phyloP scores from a whole-genome alignment of 2,888 invertebrate species.

The Antheraea yamamai region DNA sequence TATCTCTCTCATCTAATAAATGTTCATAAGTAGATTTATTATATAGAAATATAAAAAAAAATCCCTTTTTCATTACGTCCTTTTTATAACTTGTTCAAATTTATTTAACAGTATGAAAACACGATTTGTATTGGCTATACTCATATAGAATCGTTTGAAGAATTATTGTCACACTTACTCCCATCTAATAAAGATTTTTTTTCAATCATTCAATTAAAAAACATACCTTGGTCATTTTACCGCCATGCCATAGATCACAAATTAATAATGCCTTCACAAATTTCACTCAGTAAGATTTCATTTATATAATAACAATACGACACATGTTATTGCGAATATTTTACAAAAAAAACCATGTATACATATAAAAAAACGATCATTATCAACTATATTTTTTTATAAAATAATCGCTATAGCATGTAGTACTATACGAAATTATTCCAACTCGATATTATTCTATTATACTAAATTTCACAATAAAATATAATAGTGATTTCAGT shows the following conservation, averaged over 20 bases:
- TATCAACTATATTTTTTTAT: constrained; percentile 27
- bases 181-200: too few relatives aligned
- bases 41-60: too few relatives aligned
- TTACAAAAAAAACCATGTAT: background rate
- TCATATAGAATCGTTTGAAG: too few relatives aligned
- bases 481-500: constrained; percentile 11
- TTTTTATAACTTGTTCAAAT: too few relatives aligned
- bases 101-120: too few relatives aligned
- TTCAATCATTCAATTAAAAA: too few relatives aligned
- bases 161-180: too few relatives aligned
- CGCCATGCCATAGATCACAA: background rate
- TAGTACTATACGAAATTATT: background rate
- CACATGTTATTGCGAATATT: constrained; percentile 4
- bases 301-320: background rate
- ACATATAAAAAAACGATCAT: background rate
- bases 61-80: too few relatives aligned
- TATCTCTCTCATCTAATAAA: too few relatives aligned
- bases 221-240: too few relatives aligned
- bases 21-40: too few relatives aligned
- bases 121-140: too few relatives aligned
- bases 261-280: background rate
- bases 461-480: background rate
- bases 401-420: constrained; percentile 35
- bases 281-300: background rate
- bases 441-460: constrained; percentile 6